Conservation (phyloP, 1,140 invertebrate species). For the Drosophila sturtevanti region DNA sequence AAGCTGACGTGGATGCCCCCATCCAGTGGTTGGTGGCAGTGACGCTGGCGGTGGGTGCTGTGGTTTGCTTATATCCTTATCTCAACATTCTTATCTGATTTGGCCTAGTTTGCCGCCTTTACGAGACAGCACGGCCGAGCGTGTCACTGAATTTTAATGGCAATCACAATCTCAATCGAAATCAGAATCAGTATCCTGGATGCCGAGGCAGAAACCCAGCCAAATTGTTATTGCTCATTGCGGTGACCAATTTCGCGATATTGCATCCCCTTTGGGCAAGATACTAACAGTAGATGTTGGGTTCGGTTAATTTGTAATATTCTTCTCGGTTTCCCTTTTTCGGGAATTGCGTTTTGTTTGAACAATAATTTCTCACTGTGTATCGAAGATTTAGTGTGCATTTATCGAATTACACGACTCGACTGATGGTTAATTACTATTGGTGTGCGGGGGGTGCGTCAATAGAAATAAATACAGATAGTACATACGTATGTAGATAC, state of each 20-base stretch:
- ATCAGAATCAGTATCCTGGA: conserved; percentile 28
- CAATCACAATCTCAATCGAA: conserved; percentile 48
- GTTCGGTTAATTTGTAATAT: background rate
- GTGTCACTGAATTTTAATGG: conserved; percentile 71
- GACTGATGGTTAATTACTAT: conserved; percentile 12
- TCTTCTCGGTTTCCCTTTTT: background rate
- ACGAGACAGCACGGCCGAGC: background rate
- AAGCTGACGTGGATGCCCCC: conserved; percentile 22
- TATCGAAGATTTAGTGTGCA: background rate
- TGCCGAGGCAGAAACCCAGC: background rate
- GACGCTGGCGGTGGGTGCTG: background rate
- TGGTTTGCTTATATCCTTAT: conserved; percentile 15
- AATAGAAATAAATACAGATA: background rate
- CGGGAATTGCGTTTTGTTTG: background rate
- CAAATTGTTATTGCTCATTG: conserved; percentile 20
- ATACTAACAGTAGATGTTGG: background rate
- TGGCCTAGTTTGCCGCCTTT: conserved; percentile 13
- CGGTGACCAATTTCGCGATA: conserved; percentile 29
- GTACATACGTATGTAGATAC: background rate
- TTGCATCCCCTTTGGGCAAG: background rate
- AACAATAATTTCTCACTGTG: background rate
- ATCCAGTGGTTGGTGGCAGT: conserved; percentile 29
- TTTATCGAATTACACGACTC: conserved; percentile 7
- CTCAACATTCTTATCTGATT: conserved; percentile 46
- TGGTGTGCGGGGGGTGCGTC: background rate